A percentile compares a stretch with the other conserved stretches of the same genome.
These are phyloP conservation scores for Vespertilio murinus DNA, from an alignment of 2,797 vertebrate genomes.

Conservation along the genomic window DNA sequence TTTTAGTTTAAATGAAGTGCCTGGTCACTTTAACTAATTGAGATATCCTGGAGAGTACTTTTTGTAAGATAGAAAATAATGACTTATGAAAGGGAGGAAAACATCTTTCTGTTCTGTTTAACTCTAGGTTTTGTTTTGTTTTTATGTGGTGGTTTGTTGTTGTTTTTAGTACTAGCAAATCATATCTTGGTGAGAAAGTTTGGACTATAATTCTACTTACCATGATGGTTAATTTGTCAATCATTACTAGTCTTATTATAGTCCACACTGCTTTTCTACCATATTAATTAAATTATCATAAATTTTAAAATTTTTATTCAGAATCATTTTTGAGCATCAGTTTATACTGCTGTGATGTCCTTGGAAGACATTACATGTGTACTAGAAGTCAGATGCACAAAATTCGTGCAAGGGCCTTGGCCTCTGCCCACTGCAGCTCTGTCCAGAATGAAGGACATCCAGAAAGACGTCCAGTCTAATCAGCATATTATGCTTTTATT, in stretches of 20 bases:
- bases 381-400: too few species aligned
- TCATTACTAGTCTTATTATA: constrained; percentile 11
- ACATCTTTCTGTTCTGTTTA: not conserved
- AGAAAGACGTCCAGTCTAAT: too few species aligned
- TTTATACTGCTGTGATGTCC: not conserved
- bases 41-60: not conserved
- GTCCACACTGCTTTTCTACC: constrained; percentile 1
- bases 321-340: not conserved
- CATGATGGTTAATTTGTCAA: not conserved
- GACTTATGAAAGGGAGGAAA: not conserved
- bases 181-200: not conserved
- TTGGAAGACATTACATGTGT: not conserved
- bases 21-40: constrained; percentile 9
- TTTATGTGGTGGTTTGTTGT: not conserved
- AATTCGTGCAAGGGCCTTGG: too few species aligned
- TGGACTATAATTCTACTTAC: not conserved
- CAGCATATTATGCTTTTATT: too few species aligned
- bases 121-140: not conserved
- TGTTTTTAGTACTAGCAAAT: not conserved
- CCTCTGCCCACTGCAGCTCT: too few species aligned
- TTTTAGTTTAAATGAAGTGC: constrained; percentile 27
- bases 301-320: not conserved
- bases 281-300: constrained; percentile 18
- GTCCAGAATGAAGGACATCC: too few species aligned
- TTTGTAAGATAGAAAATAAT: constrained; percentile 31